Conservation (phyloP, 2,113 vertebrate species). For the Eolophus roseicapilla region DNA sequence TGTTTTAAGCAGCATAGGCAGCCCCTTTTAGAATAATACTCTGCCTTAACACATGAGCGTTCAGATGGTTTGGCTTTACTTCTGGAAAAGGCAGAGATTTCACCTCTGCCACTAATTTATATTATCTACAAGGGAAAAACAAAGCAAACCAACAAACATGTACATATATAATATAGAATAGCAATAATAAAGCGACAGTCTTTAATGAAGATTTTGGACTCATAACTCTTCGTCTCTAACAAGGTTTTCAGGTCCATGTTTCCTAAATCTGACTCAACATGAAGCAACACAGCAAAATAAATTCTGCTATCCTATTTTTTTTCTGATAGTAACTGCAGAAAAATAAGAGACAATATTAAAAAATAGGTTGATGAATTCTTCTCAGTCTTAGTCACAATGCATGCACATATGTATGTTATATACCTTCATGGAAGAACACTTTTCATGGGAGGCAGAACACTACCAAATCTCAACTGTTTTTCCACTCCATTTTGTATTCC, state of each 20-base stretch:
- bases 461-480: background rate
- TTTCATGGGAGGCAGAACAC: background rate
- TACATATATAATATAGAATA: accelerated
- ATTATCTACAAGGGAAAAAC: background rate
- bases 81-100: background rate
- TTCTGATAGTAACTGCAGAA: background rate
- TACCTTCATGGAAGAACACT: background rate
- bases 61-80: background rate
- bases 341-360: background rate
- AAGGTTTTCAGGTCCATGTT: background rate
- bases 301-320: background rate
- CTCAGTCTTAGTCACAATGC: background rate
- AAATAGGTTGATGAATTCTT: background rate
- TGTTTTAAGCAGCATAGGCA: background rate
- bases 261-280: background rate
- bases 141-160: accelerated
- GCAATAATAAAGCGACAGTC: background rate
- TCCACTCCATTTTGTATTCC: constrained; percentile 7
- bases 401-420: background rate
- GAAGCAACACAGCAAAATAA: background rate
- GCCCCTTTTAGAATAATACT: background rate
- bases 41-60: background rate
- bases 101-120: background rate
- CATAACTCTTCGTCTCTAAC: background rate
- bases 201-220: background rate